Base-by-base conservation (phyloP, 2,797 vertebrate genomes). In the Enteromius anoplus region DNA sequence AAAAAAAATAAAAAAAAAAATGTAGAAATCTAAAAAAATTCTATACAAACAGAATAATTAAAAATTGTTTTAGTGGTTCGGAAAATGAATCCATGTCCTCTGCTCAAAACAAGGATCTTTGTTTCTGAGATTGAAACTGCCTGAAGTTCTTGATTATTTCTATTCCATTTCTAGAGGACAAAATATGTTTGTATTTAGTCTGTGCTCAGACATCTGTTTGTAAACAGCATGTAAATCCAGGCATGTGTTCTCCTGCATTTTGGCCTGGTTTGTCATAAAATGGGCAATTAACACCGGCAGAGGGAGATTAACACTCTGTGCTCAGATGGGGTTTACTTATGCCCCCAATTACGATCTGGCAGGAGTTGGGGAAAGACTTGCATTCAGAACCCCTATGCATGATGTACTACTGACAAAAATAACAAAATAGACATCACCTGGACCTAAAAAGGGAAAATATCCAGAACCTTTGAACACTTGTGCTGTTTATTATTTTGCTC, bases 241-340 rank as follows among this genome's bases (percentile, higher is more conserved):
- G 64, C 66, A 69, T 76, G 53, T 75, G 73, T 85, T 84, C 53
- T 81, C n/a, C 73, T 81, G 60, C 77, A 42, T 68, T 69, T 92
- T 88, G 83, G 85, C 42, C 37, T 2, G 83, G 89, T 92, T 89
- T 92, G 87, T 86, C 86, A 90, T 89, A 89, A 92, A 92, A 90
- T 86, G 80, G 85, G 88, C 91, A 90, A 92, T 93, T 92, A 92
- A 88, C 88, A 75, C 72, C 89, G 87, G 87, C 89, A 90, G 84
- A 86, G 86, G 84, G 85, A 91, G 89, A 92, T 91, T 91, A 89
- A 83, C 82, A 80, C 80, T 88, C 83, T 78, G 85, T 66, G 65
- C 81, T 40, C 85, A 78, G 81, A 82, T 82, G 65, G 86, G 85
- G 88, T 91, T 92, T 93, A 90, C 60, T 86, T 75, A 19, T 71